Base-by-base conservation (phyloP, 2,888 invertebrate genomes). In the Hybos culiciformis region DNA sequence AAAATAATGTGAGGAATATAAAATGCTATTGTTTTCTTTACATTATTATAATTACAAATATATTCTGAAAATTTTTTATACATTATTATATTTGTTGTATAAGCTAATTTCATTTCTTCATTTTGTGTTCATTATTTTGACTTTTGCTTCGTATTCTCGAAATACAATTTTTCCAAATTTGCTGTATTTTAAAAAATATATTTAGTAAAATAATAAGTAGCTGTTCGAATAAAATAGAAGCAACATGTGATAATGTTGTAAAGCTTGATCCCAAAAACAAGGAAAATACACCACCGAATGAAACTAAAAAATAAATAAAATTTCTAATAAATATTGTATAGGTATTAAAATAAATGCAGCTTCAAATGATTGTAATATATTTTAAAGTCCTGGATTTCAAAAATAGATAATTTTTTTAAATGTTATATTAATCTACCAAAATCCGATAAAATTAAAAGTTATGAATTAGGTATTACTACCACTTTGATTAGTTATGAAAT, bases 241-340 rank as follows among this genome's bases (percentile, higher is more conserved):
- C 39, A 3, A 67, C 54, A 54, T 70, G 68, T 11, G 67, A 60
- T 3, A 67, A 52, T 14, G 68, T 68, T 17, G 70, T 60, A 38
- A 71, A 63, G 53, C 71, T 72, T 39, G 70, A 63, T 39, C 74
- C 71, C 4, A 72, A 54, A 53, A 71, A 72, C 14, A 73, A 54
- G 3, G 72, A 69, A 19, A 71, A 57, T 4, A 69, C 68, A 3
- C 73, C 74, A n/a, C 74, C 74, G 51, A 73, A 64, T 1, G 71
- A 70, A 1, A 71, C 72, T 72, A 49, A 39, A 64, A 57, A 17
- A 5, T 38, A 31, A 31, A 9, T 15, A n/a, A 12, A 19, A 41
- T 36, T 8, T 33, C 3, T 23, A 41, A 20, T 3, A 15, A 40
- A 33, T 29, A 11, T 36, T 15, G 17, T 17, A 21, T 9, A 29